Conservation (phyloP, 2,797 vertebrate species). For the Allobates femoralis region DNA sequence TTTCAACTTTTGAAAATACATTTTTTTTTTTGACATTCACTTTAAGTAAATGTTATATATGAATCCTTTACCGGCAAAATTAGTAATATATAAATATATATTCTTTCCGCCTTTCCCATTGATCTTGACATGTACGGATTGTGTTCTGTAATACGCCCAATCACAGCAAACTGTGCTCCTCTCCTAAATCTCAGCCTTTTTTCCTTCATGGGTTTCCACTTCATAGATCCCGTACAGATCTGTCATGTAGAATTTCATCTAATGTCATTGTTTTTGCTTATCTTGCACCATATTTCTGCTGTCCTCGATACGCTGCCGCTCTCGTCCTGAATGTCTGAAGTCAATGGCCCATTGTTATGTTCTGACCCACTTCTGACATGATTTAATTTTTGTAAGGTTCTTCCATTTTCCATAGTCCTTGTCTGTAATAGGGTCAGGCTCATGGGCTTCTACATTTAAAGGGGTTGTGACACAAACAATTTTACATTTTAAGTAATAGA, state of each 20-base stretch:
- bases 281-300: neutral
- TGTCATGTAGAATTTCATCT: neutral
- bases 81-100: too few species aligned
- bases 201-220: neutral
- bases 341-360: conserved; percentile 21
- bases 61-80: too few species aligned
- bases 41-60: too few species aligned
- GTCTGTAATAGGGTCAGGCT: neutral
- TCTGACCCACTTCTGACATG: conserved; percentile 8
- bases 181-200: neutral
- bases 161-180: too few species aligned
- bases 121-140: too few species aligned
- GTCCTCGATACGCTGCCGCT: neutral
- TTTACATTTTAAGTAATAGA: too few species aligned
- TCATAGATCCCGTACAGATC: neutral
- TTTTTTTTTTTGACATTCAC: too few species aligned
- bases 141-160: too few species aligned
- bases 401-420: neutral
- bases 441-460: neutral
- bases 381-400: too few species aligned
- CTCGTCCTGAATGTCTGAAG: neutral
- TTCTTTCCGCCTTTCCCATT: too few species aligned
- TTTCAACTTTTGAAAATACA: too few species aligned
- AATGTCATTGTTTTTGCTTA: neutral
- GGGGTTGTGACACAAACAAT: too few species aligned